Conservation (phyloP, 2,113 vertebrate species). For the Ictalurus furcatus region DNA sequence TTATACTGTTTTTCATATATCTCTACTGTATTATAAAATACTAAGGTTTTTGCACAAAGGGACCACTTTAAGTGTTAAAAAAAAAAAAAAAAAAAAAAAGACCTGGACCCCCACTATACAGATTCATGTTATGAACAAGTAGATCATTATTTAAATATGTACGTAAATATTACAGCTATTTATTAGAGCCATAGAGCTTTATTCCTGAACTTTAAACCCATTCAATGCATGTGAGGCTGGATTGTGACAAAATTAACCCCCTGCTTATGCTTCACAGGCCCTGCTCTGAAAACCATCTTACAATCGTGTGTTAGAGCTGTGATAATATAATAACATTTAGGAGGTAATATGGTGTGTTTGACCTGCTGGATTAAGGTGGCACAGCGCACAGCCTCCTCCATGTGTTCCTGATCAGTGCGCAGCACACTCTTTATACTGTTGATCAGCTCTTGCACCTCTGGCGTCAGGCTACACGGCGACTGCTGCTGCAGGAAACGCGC, state of each 20-base stretch:
- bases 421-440: constrained; percentile 82
- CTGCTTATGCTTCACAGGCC: neutral
- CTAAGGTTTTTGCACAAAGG: neutral
- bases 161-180: neutral
- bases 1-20: neutral
- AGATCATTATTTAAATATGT: neutral
- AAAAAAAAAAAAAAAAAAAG: neutral
- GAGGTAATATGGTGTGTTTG: neutral
- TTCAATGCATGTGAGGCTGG: neutral
- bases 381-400: constrained; percentile 82
- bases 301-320: neutral
- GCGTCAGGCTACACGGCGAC: constrained; percentile 70
- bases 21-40: neutral
- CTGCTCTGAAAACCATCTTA: neutral
- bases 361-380: constrained; percentile 82
- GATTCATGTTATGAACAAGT: neutral
- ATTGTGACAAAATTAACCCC: neutral
- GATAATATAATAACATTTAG: neutral
- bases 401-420: constrained; percentile 82
- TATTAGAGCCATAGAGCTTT: neutral
- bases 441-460: constrained; percentile 78
- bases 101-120: neutral
- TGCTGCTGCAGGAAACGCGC: constrained; percentile 78
- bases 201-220: neutral
- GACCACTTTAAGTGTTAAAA: neutral